Evolutionary conservation across 1,140 invertebrate genomes (phyloP).

Genomic region (Drosophila jambulina): DNA sequence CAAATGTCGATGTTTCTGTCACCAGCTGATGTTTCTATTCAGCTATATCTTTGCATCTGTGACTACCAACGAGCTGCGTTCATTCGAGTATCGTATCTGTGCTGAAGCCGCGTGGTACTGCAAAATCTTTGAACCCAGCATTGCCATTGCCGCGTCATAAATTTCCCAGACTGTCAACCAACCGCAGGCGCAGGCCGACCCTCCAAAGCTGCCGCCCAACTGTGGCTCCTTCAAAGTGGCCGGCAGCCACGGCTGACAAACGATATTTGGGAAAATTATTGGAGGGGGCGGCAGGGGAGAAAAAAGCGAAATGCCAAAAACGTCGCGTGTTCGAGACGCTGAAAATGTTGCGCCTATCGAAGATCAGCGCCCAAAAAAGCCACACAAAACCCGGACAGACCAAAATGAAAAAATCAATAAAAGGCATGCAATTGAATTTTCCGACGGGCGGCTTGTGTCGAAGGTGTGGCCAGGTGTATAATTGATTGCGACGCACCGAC

Average conservation of each 20-base stretch:
- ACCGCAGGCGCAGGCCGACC: conserved; percentile 38
- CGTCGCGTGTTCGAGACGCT: conserved; percentile 66
- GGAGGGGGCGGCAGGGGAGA: neutral
- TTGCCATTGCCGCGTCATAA: conserved; percentile 70
- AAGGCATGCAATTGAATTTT: conserved; percentile 63
- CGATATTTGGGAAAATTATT: conserved; percentile 67
- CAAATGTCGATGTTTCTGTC: conserved; percentile 65
- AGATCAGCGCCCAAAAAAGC: conserved; percentile 40
- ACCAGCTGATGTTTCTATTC: conserved; percentile 73
- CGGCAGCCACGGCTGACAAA: conserved; percentile 66
- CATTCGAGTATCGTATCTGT: conserved; percentile 10
- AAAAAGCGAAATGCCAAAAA: conserved; percentile 70
- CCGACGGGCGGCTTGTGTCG: conserved; percentile 52
- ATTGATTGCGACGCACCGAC: conserved; percentile 67
- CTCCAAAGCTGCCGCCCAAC: conserved; percentile 32
- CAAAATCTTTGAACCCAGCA: conserved; percentile 61
- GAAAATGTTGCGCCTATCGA: conserved; percentile 69
- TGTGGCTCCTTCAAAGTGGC: conserved; percentile 52
- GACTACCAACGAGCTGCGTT: conserved; percentile 37
- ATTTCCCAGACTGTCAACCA: conserved; percentile 73
- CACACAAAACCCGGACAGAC: conserved; percentile 32
- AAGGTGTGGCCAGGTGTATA: conserved; percentile 72
- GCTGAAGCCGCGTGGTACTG: conserved; percentile 14
- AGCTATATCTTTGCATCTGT: conserved; percentile 56
- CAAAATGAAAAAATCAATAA: conserved; percentile 61